Base-by-base conservation (phyloP, 2,797 vertebrate genomes). In the Anomalospiza imberbis region DNA sequence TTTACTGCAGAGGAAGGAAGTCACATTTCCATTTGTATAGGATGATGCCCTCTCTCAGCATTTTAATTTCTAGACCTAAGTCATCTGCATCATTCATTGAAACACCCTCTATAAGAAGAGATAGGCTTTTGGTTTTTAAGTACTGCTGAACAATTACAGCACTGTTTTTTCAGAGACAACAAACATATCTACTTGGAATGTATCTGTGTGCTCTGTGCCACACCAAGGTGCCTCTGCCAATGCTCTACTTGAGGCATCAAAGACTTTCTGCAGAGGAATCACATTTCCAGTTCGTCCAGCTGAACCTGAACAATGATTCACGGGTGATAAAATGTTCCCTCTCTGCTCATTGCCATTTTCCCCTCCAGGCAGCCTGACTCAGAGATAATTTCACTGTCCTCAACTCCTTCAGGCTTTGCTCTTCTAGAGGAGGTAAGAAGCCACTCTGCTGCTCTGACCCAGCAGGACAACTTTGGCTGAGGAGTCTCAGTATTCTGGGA, bases 251-350 rank as follows among this genome's bases (percentile, higher is more conserved):
- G 72, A 48, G 61, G 40, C 62, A 83, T 13, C 58, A 81, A 85
- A 72, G 58, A 44, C 68, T 58, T 89, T 87, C 51, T 91, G 62
- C 58, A 72, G 25, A 76, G 10, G 10, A 89, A 72, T 67, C 26
- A 22, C 11, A 54, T 71, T 94, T 91, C 78, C 58, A 92, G 87
- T 89, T 91, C 54, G 36, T 83, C 84, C 66, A 85, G 86, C n/a
- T 92, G 60, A 92, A 72, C 60, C 21, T 71, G 57, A 90, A 76
- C 67, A 75, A 67, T 71, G 53, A 93, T 83, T 93, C 75, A 88
- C 0, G 3, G 16, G 15, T 89, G 78, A 88, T 34, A 72, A 87
- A 73, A 29, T 8, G 17, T 75, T 81, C 72, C 42, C 19, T 87
- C 51, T 73, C 55, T 83, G 75, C n/a, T 89, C 16, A 12, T 31